Base-by-base conservation (phyloP, 2,888 invertebrate species). In the Bombylius discolor region DNA sequence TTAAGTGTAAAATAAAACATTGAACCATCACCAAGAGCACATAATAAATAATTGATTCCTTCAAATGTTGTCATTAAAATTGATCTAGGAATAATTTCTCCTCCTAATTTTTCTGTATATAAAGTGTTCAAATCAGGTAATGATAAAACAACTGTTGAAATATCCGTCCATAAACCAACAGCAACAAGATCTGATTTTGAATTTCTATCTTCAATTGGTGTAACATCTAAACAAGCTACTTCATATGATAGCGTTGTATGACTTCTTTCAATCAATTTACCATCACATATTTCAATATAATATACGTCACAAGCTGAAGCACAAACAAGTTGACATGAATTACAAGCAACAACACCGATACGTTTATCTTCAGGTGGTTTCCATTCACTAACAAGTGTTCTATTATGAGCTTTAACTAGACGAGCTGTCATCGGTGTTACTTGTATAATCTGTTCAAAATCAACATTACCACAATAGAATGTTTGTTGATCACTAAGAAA, bases 141-240 rank as follows among this genome's bases (percentile, higher is more conserved):
- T 12, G 83, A 80, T 34, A 97, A 77, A 60, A 97, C 83, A 12
- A 93, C 79, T 42, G 93, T 91, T 0, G 94, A 94, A 65, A 97
- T 95, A 68, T 98, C 96, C 1, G 93, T 96, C 99, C 99, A 99
- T 50, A 98, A 77, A 0, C 97, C 97, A 11, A 97, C 91, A 14
- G 94, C 94, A 45, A 91, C 86, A 58, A 94, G 77, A 53, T 85
- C 81, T 0, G 85, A 83, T 55, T 79, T 80, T 1, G 72, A 78
- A 5, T 79, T 78, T 1, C 79, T 79, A 48, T 79, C 79, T 51
- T 81, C 81, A 23, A 89, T 69, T 4, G 94, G 90, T 4, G 92
- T 91, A 51, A 98, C 82, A 75, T 98, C 97, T 54, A 99, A 73
- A 72, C 98, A 99, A 6, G 99, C 96, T 48, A 98, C 89, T 76